These are phyloP conservation scores for Galleria mellonella DNA, from an alignment of 1,140 invertebrate species.

Conservation along the genomic window DNA sequence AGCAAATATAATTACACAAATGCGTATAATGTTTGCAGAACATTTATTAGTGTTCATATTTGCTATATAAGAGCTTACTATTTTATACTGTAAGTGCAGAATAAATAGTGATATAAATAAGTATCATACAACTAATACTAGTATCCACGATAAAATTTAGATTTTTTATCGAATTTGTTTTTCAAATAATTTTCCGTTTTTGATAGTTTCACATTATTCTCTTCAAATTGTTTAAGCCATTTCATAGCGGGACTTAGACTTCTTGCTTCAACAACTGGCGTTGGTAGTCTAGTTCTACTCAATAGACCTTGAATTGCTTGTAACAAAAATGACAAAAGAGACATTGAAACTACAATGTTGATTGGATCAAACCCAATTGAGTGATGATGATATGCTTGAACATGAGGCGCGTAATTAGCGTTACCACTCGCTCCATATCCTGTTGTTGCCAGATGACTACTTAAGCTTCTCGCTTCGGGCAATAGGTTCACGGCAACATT, in stretches of 20 bases:
- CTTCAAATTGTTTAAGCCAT: slow-evolving; percentile 34
- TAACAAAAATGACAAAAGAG: slow-evolving; percentile 61
- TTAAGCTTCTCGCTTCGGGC: slow-evolving; percentile 41
- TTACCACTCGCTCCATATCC: slow-evolving; percentile 41
- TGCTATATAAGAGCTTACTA: too few species aligned
- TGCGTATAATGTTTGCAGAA: too few species aligned
- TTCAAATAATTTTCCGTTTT: slow-evolving; percentile 18
- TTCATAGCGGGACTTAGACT: slow-evolving; percentile 25
- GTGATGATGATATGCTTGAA: slow-evolving; percentile 63
- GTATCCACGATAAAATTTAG: slow-evolving; percentile 16
- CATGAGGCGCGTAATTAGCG: slow-evolving; percentile 23
- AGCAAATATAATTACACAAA: too few species aligned
- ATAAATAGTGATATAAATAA: slow-evolving; percentile 17
- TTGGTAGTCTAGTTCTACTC: slow-evolving; percentile 42
- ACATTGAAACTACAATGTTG: slow-evolving; percentile 69
- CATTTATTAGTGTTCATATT: too few species aligned
- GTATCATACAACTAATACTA: background rate
- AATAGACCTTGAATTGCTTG: slow-evolving; percentile 64
- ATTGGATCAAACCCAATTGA: slow-evolving; percentile 69
- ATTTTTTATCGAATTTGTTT: slow-evolving; percentile 26
- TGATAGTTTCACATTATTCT: slow-evolving; percentile 17
- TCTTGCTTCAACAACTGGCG: slow-evolving; percentile 53
- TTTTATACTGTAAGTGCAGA: slow-evolving; percentile 8
- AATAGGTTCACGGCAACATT: slow-evolving; percentile 7
- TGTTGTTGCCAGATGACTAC: slow-evolving; percentile 35